These are phyloP conservation scores for Mystacornis crossleyi DNA, from an alignment of 2,113 vertebrate genomes.

Conservation along the genomic window DNA sequence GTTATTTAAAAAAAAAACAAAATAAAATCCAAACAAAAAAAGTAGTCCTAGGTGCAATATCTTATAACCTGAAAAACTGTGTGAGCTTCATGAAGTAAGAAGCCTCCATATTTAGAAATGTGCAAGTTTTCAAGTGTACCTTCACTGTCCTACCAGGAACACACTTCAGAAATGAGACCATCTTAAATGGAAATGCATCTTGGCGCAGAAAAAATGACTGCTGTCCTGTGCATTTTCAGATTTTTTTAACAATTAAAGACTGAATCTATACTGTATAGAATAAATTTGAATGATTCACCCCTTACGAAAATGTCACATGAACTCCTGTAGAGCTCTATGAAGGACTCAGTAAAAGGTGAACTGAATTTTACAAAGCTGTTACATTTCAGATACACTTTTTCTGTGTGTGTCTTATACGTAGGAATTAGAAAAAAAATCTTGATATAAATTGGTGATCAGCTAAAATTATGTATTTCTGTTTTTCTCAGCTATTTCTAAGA, in stretches of 20 bases:
- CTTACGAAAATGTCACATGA: not conserved
- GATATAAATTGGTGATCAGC: not conserved
- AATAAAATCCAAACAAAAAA: not conserved
- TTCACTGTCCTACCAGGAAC: not conserved
- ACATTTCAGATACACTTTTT: not conserved
- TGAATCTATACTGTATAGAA: not conserved
- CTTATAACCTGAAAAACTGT: not conserved
- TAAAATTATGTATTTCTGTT: not conserved
- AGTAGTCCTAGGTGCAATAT: not conserved
- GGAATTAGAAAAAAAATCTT: not conserved
- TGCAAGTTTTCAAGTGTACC: not conserved
- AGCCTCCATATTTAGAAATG: not conserved
- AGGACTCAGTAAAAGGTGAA: not conserved
- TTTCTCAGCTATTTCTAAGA: not conserved
- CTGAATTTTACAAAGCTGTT: not conserved
- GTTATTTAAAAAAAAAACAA: not conserved
- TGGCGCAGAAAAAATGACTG: not conserved
- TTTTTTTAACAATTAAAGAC: not conserved
- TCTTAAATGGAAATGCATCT: not conserved
- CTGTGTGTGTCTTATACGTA: rapidly evolving
- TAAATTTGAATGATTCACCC: not conserved
- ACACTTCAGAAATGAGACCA: not conserved
- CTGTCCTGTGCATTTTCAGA: not conserved
- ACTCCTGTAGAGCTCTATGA: not conserved
- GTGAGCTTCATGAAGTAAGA: not conserved